These are phyloP conservation scores for Phenganax subtilis DNA, from an alignment of 92 coral and sea anemone species.

Conservation along the genomic window DNA sequence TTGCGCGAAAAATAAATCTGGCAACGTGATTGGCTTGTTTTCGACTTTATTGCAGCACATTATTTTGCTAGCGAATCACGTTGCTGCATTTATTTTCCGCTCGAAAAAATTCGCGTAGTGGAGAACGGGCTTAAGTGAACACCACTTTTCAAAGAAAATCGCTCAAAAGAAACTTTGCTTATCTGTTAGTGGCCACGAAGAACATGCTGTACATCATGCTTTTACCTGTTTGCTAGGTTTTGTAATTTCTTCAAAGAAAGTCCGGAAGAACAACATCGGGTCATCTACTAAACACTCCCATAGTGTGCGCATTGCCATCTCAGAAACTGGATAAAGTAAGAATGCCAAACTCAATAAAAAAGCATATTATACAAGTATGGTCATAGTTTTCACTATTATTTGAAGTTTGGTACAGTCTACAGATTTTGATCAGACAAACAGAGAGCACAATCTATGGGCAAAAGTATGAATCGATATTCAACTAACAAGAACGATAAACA, in stretches of 20 bases:
- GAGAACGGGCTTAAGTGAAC: no score
- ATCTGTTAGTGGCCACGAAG: background rate
- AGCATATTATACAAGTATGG: background rate
- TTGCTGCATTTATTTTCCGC: no score
- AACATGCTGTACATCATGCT: no score
- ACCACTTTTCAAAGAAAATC: no score
- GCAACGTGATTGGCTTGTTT: no score
- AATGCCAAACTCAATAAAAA: background rate
- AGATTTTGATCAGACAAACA: no score
- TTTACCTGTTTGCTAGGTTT: constrained; percentile 89
- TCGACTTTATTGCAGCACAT: no score
- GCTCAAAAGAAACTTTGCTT: background rate
- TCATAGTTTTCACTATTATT: background rate
- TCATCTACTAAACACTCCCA: constrained; percentile 93
- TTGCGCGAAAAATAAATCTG: no score
- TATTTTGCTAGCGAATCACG: no score
- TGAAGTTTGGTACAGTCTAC: background rate
- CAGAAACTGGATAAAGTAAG: constrained; percentile 59
- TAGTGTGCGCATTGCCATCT: constrained; percentile 71
- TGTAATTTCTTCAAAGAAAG: constrained; percentile 83
- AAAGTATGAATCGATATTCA: background rate
- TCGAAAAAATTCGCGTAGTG: no score
- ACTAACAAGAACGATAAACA: background rate
- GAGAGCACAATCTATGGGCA: background rate
- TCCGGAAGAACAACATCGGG: constrained; percentile 85